Base-by-base conservation (phyloP, 2,888 invertebrate genomes). In the Athalia circularis region DNA sequence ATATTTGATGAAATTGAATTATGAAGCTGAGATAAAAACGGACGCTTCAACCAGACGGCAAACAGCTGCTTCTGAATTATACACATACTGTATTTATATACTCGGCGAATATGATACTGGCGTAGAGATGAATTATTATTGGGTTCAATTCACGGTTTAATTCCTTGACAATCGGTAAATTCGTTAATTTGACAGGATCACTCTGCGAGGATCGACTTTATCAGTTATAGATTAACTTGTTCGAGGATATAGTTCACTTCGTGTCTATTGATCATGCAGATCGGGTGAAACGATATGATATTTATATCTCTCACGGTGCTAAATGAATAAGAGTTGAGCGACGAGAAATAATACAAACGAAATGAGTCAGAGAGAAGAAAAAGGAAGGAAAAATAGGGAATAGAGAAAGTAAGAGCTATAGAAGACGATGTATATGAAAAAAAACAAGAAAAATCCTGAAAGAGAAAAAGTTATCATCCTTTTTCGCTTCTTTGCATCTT, bases 401-500 rank as follows among this genome's bases (percentile, higher is more conserved):
- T 4, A 11, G 29, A 29, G 29, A 29, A 29, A 29, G 29, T 29
- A 2, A 29, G 29, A 29, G 29, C 29, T 29, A n/a, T n/a, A 29
- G 29, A 29, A 29, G 29, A 29, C 29, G 29, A 29, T 2, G 29
- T 29, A 29, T 29, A 59, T 13, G 45, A 47, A 15, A 47, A 65
- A 62, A 54, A 77, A 43, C 4, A 64, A 15, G 43, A 43, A 29
- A 43, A 43, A n/a, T n/a, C n/a, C n/a, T n/a, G n/a, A n/a, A n/a
- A n/a, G 8, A 8, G 43, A 64, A 68, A 76, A 70, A 70, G 57
- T 77, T 64, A 80, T 52, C 77, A 78, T 81, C 67, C 70, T 59
- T 68, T 62, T 72, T 77, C 77, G 72, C 77, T 77, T 45, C 72
- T 77, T 62, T 70, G 72, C 77, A 77, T 77, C 77, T 62, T 43